Evolutionary conservation across 2,113 vertebrate species (phyloP).

Genomic region (Smithornis capensis): DNA sequence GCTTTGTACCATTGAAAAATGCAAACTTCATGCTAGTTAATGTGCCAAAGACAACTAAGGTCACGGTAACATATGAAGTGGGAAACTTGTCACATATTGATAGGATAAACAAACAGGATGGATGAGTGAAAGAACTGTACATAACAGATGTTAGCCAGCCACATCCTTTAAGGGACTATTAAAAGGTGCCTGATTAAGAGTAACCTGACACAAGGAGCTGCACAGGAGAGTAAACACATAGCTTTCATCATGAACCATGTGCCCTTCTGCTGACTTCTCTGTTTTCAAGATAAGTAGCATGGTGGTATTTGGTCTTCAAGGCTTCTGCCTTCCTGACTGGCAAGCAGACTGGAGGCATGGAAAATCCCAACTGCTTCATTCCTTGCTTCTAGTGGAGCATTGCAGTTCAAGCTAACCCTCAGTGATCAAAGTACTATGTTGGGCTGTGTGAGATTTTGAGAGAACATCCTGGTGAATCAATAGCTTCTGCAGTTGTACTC

Average conservation of each 20-base stretch:
- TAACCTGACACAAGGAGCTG: neutral
- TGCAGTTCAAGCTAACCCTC: neutral
- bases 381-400: neutral
- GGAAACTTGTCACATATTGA: neutral
- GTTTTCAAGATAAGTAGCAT: neutral
- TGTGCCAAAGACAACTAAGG: constrained; percentile 14
- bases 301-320: neutral
- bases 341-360: neutral
- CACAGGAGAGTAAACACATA: neutral
- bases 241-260: neutral
- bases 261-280: neutral
- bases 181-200: neutral
- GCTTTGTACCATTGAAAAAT: neutral
- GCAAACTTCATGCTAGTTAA: neutral
- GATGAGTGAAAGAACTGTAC: neutral
- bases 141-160: neutral
- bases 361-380: neutral
- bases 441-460: neutral
- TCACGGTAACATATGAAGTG: neutral
- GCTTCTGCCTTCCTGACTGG: neutral
- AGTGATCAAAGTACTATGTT: fast-evolving
- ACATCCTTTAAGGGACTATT: neutral
- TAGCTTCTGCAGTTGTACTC: neutral
- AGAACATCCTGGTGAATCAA: neutral
- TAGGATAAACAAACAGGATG: neutral